Evolutionary conservation across 2,113 vertebrate genomes (phyloP), one percentile per base, ranked within the genome.

Genomic region (Stegostoma tigrinum): DNA sequence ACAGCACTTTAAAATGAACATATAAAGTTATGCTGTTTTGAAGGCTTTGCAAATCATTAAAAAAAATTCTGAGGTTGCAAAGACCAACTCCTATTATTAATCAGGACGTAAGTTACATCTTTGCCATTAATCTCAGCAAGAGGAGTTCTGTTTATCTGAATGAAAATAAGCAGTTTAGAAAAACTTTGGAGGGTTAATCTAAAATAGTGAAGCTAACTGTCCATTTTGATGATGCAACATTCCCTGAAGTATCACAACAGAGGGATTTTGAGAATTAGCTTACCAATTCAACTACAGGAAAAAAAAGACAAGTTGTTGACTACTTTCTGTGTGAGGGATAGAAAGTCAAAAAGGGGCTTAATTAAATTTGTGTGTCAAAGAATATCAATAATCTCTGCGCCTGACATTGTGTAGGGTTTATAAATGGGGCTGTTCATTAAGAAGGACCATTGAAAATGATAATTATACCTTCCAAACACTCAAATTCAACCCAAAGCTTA

Each of bases 171-270:
- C 52, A 55, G 0, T 12, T 61, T 52, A 89, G 87, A 55, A 14
- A 55, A 61, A 5, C 52, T 24, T 87, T 17, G 27, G 3, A 19
- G 10, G 34, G 52, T 55, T 61, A 55, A 17, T 34, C 24, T 55
- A 61, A 27, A 55, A 27, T 5, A 17, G 52, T 14, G 42, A 19
- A 83, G n/a, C n/a, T 6, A 17, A 42, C 17, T 83, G 38, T 72
- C 68, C 24, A 27, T 83, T 83, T 83, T 83, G 38, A 38, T 42
- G 80, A 83, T 83, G 80, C 21, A 83, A 42, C 17, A 42, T 17
- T 83, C 80, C 87, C 52, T 90, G 48, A 90, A 90, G 52, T 90
- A 83, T 83, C 80, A 90, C 27, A 61, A 61, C 87, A 90, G 48
- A 90, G 27, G 27, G 52, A 61, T 83, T 80, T 21, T 83, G 17